Evolutionary conservation across 2,113 vertebrate species (phyloP), one percentile per base, ranked within the genome.

Genomic region (Psephotus haematonotus): DNA sequence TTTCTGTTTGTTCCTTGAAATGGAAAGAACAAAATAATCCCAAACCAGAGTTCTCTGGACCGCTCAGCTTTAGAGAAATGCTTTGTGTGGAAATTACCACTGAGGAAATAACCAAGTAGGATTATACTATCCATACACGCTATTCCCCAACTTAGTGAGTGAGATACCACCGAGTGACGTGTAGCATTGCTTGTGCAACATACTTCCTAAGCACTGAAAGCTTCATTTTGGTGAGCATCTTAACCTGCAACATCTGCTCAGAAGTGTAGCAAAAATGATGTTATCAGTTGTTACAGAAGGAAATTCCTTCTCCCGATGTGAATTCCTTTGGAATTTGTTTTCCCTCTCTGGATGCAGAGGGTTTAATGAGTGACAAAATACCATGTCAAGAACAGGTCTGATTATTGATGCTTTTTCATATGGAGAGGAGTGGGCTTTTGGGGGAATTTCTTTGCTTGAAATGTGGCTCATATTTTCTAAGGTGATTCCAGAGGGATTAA

Each of bases 191-290:
- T 92, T 43, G 46, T 88, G 82, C 85, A 44, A 11, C 46, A 35
- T 7, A 39, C 75, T 1, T 97, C 97, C 95, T 89, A 17, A 88
- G 62, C 69, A 67, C 44, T 24, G 77, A 81, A 71, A 86, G 74
- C 91, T 94, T 83, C 39, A 1, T 78, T 81, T 67, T 10, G 14
- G 35, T 90, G 86, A 96, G 88, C 60, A 47, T 79, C 52, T 4
- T 72, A 68, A 96, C 41, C 88, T 93, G 86, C 50, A 93, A 93
- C 95, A 94, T 90, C 92, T 97, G 95, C 96, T 88, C 81, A 82
- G 59, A 82, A 63, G 91, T 90, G 79, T 6, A 47, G 79, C 57
- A 76, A 60, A 96, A 92, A 29, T 50, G 41, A 87, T 35, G 79
- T 55, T n/a, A n/a, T 86, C 90, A 11, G 52, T 76, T 94, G 46